Conservation (phyloP, 2,113 vertebrate genomes). For the Forbesichthys papilliferus region DNA sequence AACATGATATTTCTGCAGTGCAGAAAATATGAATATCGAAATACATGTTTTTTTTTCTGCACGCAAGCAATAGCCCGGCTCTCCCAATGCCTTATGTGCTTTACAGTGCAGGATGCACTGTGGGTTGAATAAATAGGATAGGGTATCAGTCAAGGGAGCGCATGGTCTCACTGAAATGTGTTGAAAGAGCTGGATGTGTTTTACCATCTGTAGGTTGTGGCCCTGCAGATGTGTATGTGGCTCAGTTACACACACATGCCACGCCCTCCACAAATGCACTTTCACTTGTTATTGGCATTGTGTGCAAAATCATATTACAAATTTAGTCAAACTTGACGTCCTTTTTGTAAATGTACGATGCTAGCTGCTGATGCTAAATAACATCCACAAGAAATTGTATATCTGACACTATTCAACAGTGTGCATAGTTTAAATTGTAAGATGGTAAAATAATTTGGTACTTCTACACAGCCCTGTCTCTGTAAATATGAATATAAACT, state of each 20-base stretch:
- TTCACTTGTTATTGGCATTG: no score
- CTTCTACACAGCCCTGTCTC: no score
- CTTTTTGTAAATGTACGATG: no score
- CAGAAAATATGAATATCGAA: conserved; percentile 17
- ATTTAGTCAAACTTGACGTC: not conserved
- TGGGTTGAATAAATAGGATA: conserved; percentile 37
- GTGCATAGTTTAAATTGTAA: no score
- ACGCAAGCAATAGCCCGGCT: not conserved
- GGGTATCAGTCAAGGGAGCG: conserved; percentile 28
- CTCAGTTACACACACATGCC: not conserved
- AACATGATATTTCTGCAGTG: not conserved
- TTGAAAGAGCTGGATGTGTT: conserved; percentile 55
- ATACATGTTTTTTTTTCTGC: conserved; percentile 1
- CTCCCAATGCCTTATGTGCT: conserved; percentile 26
- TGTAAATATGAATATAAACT: no score
- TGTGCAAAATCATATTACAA: not conserved
- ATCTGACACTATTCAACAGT: no score
- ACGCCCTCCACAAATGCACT: not conserved
- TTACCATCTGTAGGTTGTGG: conserved; percentile 48
- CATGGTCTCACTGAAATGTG: conserved; percentile 42
- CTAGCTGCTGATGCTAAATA: no score
- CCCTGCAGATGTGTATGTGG: conserved; percentile 25
- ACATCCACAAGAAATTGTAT: no score
- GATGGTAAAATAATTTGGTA: no score
- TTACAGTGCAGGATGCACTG: conserved; percentile 17